Conservation (phyloP, 2,113 vertebrate genomes). For the Cinclus cinclus region DNA sequence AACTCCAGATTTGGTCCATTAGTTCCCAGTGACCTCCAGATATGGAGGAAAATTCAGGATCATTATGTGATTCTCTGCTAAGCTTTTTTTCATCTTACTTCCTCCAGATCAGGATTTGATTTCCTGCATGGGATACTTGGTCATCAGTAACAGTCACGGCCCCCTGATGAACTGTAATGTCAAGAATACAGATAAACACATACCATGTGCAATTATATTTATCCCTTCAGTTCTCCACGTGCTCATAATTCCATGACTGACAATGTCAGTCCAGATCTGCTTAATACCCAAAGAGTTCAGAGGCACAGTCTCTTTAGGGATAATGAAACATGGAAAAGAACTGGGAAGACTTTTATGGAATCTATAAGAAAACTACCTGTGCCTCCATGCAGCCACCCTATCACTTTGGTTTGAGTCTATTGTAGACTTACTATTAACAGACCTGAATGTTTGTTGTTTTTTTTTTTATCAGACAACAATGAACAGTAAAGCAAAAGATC, state of each 20-base stretch:
- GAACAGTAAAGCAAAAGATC: background rate
- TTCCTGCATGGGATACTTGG: background rate
- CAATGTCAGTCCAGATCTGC: background rate
- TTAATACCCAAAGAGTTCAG: background rate
- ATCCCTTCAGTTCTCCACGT: background rate
- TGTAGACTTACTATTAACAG: background rate
- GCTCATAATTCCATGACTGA: background rate
- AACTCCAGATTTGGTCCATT: background rate
- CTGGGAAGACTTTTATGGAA: background rate
- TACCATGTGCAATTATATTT: background rate
- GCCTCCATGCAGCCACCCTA: fast-evolving
- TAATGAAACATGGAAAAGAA: background rate
- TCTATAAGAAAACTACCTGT: background rate
- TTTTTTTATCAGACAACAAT: background rate
- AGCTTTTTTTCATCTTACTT: background rate
- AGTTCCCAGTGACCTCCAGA: background rate
- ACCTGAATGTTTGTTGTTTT: background rate
- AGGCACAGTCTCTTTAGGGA: background rate
- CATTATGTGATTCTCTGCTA: background rate
- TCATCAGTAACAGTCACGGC: background rate
- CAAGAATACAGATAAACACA: background rate
- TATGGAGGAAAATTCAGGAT: background rate
- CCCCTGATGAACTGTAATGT: background rate
- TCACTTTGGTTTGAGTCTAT: background rate
- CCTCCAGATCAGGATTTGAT: background rate